Conservation (phyloP, 2,113 vertebrate species). For the Suncus etruscus region DNA sequence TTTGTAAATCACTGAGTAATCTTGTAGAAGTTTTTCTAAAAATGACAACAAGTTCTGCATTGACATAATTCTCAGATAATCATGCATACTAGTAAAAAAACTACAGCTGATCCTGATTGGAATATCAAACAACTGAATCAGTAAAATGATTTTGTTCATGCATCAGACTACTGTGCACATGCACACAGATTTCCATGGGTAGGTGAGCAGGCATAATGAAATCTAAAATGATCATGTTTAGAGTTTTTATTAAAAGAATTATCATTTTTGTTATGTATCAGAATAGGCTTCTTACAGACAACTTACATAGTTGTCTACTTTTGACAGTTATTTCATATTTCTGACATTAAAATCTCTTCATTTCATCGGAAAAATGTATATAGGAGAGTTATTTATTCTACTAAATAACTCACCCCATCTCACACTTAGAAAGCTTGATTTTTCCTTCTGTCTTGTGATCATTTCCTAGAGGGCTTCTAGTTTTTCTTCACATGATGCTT, state of each 20-base stretch:
- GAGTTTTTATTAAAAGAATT: constrained; percentile 58
- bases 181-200: neutral
- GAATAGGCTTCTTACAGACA: neutral
- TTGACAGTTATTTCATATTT: constrained; percentile 60
- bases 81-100: constrained; percentile 40
- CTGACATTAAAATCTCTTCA: constrained; percentile 52
- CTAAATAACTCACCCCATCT: neutral
- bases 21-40: constrained; percentile 54
- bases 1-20: constrained; percentile 60
- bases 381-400: neutral
- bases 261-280: constrained; percentile 46
- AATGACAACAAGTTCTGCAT: constrained; percentile 44
- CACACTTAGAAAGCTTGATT: neutral
- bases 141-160: constrained; percentile 34
- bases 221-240: constrained; percentile 35
- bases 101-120: constrained; percentile 18
- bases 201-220: neutral
- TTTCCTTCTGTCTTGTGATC: neutral
- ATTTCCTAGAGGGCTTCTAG: neutral
- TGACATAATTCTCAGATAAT: constrained; percentile 69
- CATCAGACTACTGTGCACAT: neutral
- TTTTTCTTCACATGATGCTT: constrained; percentile 14
- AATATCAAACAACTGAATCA: constrained; percentile 47
- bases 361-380: neutral
- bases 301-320: neutral